Conservation (phyloP, 2,888 invertebrate species). For the Eupithecia exiguata region DNA sequence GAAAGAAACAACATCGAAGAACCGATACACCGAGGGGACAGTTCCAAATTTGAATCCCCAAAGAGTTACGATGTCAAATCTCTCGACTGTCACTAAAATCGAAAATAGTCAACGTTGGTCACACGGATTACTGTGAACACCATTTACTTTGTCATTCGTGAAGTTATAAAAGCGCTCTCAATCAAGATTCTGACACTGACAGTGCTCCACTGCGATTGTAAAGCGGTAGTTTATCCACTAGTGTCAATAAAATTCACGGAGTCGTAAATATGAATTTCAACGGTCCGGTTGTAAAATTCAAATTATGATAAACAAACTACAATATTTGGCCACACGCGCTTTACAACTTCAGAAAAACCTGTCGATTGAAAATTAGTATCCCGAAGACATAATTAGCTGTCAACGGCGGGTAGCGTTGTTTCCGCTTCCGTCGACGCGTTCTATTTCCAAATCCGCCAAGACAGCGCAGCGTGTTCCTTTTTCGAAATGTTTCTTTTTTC, state of each 20-base stretch:
- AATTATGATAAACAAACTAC: slow-evolving; percentile 73
- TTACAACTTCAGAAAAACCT: slow-evolving; percentile 65
- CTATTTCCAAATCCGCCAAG: slow-evolving; percentile 79
- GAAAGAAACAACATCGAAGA: slow-evolving; percentile 47
- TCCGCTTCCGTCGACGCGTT: slow-evolving; percentile 79
- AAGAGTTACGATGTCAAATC: slow-evolving; percentile 78
- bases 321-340: slow-evolving; percentile 46
- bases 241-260: slow-evolving; percentile 70
- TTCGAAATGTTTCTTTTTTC: slow-evolving; percentile 47
- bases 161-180: slow-evolving; percentile 66
- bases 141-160: slow-evolving; percentile 64
- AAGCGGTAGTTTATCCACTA: slow-evolving; percentile 59
- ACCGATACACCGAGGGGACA: slow-evolving; percentile 51
- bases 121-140: slow-evolving; percentile 57
- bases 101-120: slow-evolving; percentile 63
- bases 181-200: slow-evolving; percentile 67
- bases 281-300: slow-evolving; percentile 73
- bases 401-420: slow-evolving; percentile 75
- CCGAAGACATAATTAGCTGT: slow-evolving; percentile 81
- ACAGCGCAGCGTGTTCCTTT: slow-evolving; percentile 52
- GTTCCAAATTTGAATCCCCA: slow-evolving; percentile 74
- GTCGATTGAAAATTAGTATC: slow-evolving; percentile 78
- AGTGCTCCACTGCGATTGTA: slow-evolving; percentile 57
- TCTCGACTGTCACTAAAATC: slow-evolving; percentile 66
- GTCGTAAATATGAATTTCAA: slow-evolving; percentile 74